Base-by-base conservation (phyloP, 2,888 invertebrate species). In the Hybos culiciformis region DNA sequence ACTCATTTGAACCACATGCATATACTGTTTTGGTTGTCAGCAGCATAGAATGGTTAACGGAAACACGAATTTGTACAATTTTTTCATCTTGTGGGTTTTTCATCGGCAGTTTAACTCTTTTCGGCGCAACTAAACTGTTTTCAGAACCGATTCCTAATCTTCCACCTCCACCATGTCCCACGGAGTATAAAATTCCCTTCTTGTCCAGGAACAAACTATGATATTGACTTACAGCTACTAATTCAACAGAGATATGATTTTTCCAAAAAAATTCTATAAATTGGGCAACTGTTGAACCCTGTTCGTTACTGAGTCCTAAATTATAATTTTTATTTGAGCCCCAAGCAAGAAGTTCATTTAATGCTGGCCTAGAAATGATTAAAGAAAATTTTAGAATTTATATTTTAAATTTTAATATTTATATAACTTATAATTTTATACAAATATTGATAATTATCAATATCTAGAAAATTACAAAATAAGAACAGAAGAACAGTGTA, bases 291-390 rank as follows among this genome's bases (percentile, higher is more conserved):
- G 67, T 63, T 36, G 75, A 66, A 11, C 73, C 71, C 54, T 81
- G 74, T 53, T 80, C 77, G 37, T 77, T 71, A 41, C 77, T 76
- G 20, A 80, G 77, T 2, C 90, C 91, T 8, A 90, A 70, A 4
- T 83, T 85, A 59, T 83, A 85, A 63, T 90, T 91, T 32, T 76
- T 74, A 63, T 92, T 91, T 29, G 75, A 77, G 9, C 91, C 91
- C 87, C 88, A 91, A 1, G 81, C 79, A 51, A 83, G 83, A 0
- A 80, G 74, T 56, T 87, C 83, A 48, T 56, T 61, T 23, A 55
- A 55, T 37, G 50, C 34, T 3, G 57, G 55, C 1, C 64, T 63
- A 18, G 56, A 58, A 49, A 59, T 29, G 12, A 4, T n/a, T n/a
- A n/a, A n/a, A n/a, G n/a, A n/a, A n/a, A n/a, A n/a, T n/a, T n/a